Base-by-base conservation (phyloP, 2,888 invertebrate genomes). In the Alsophila aescularia region DNA sequence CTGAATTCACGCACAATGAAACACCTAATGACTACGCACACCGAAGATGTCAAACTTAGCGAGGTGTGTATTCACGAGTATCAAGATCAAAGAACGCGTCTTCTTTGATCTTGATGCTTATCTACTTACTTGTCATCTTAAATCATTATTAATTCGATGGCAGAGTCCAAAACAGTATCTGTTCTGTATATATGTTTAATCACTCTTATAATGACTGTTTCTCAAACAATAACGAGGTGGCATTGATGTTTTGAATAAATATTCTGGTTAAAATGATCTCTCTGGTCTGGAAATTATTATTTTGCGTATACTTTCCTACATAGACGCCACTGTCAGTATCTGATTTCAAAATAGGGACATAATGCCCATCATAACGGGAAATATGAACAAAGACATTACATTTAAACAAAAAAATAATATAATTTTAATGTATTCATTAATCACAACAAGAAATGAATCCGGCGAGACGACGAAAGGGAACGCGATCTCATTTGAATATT, bases 1-100 rank as follows among this genome's bases (percentile, higher is more conserved):
- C 57, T 67, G 66, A 75, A 64, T 70, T 67, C 52, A 65, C 69
- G 63, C 57, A 66, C 64, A 64, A 57, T 60, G 62, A 60, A 57
- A 58, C 58, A 60, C 47, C 50, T 41, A 62, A 58, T 54, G 52
- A 55, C 45, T 42, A 27, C 29, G 14, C 40, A 41, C 50, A 37
- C 18, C 42, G 41, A 52, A 47, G 35, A 52, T 35, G 59, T 50
- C 58, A 34, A 44, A 34, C 34, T 55, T 55, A 48, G 55, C 54
- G 55, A 55, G 42, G 29, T 40, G 29, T 32, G 39, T 16, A 39
- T 7, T 12, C 27, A 27, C 9, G 27, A 16, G 27, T 31, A 14
- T 24, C 36, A 54, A 49, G 39, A 54, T 54, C 49, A 54, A 54
- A 54, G 42, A 52, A 14, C 48, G 54, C 48, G 53, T 32, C 32